Evolutionary conservation across 1,140 invertebrate genomes (phyloP).

Genomic region (Teleogryllus occipitalis): DNA sequence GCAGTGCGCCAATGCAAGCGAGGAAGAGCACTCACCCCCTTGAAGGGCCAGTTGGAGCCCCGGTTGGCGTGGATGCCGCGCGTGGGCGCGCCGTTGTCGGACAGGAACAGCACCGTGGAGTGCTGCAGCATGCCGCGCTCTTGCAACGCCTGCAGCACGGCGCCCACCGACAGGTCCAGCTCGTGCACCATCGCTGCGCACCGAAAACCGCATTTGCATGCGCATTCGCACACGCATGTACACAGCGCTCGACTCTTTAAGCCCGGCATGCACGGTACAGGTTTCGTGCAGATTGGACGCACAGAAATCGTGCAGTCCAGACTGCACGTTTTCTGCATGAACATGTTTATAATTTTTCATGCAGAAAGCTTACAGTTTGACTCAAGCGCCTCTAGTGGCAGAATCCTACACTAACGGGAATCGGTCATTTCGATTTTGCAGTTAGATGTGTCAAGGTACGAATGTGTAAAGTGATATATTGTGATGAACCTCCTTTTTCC

Average conservation of each 20-base stretch:
- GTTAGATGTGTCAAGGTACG: no score
- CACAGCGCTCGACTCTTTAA: neutral
- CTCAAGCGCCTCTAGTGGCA: no score
- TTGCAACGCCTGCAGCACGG: constrained; percentile 49
- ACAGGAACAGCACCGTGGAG: constrained; percentile 50
- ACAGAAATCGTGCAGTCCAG: no score
- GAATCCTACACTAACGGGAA: no score
- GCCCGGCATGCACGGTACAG: no score
- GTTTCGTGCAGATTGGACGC: no score
- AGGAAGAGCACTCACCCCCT: constrained; percentile 42
- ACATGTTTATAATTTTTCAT: no score
- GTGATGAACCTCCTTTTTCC: no score
- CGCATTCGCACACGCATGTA: neutral
- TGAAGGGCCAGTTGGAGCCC: constrained; percentile 59
- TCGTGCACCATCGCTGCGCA: constrained; percentile 56
- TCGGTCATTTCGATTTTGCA: no score
- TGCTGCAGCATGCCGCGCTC: constrained; percentile 48
- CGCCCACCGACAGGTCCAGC: constrained; percentile 61
- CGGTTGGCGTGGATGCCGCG: constrained; percentile 43
- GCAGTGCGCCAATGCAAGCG: neutral
- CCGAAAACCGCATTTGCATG: constrained; percentile 23
- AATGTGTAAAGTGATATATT: no score
- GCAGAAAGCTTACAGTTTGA: no score
- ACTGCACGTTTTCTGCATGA: no score
- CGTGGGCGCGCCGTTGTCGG: constrained; percentile 52